Evolutionary conservation across 2,113 vertebrate genomes (phyloP).

Genomic region (Chloropsis hardwickii): DNA sequence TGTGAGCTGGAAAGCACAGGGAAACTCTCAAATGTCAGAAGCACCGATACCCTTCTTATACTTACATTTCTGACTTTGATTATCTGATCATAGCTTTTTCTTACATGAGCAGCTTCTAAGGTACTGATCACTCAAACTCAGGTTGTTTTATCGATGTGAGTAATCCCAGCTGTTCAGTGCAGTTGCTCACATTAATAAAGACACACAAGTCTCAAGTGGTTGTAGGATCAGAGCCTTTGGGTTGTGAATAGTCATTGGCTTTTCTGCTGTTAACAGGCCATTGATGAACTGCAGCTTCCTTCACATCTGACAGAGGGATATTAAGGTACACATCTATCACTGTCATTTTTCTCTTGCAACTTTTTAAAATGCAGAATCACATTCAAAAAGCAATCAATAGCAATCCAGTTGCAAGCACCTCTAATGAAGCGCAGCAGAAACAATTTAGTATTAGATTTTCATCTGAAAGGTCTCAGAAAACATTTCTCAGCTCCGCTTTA

Average conservation of each 20-base stretch:
- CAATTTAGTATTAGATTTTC: slow-evolving; percentile 17
- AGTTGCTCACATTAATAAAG: not conserved
- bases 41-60: not conserved
- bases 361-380: slow-evolving; percentile 32
- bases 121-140: not conserved
- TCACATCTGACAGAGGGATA: not conserved
- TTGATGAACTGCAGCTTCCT: slow-evolving; percentile 24
- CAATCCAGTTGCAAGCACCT: not conserved
- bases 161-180: not conserved
- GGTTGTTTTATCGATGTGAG: fast-evolving
- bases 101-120: not conserved
- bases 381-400: slow-evolving; percentile 26
- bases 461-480: not conserved
- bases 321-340: not conserved
- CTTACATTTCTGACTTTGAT: not conserved
- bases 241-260: not conserved
- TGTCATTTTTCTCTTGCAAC: not conserved
- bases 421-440: slow-evolving; percentile 18
- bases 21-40: not conserved
- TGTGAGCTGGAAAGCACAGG: not conserved
- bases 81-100: not conserved
- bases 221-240: not conserved
- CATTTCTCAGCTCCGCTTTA: not conserved
- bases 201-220: not conserved
- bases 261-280: slow-evolving; percentile 9